Base-by-base conservation (phyloP, 1,140 invertebrate genomes). In the Panagrolaimus sp. region DNA sequence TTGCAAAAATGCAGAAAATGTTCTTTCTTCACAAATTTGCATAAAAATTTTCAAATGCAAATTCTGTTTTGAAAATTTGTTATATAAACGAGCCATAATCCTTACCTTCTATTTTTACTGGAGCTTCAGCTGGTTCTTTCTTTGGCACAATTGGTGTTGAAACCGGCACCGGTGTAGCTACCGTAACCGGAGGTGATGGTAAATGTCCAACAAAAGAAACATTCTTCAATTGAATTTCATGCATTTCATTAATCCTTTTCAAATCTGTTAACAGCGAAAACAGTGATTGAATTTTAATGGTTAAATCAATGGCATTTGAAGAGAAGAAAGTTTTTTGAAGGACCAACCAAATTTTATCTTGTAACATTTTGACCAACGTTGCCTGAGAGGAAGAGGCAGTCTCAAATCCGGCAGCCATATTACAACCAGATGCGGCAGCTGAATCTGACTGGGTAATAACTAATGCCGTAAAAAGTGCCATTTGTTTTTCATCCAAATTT, bases 401-500 rank as follows among this genome's bases (percentile, higher is more conserved):
- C 32, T 69, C 38, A 12, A 52, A 69, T n/a, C n/a, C 28, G 15
- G 68, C 58, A 32, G 43, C 44, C 43, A 32, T 26, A 58, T 58
- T 58, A 28, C 52, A 58, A 26, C 52, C 52, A 17, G 14, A 12
- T 21, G 21, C 52, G 14, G 52, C 52, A 12, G n/a, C 46, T 7
- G 24, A 21, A 12, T 48, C 65, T 2, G 44, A 17, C 26, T 69
- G 68, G 10, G 28, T 32, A 21, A 69, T 43, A 24, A 69, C 68
- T 0, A 66, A 14, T 1, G 68, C 68, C 52, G 68, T 44, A 21
- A 69, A 69, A 0, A 97, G 86, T 28, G 92, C 93, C 68, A 97
- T 88, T 83, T 97, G 93, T 38, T 90, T 90, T 83, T 97, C 94
- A 14, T 90, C 90, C 66, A 98, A 86, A 80, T 90, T 88, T 81